phyloP scores from a whole-genome alignment of 2,888 invertebrate species.

The Azorinus chamasolen region DNA sequence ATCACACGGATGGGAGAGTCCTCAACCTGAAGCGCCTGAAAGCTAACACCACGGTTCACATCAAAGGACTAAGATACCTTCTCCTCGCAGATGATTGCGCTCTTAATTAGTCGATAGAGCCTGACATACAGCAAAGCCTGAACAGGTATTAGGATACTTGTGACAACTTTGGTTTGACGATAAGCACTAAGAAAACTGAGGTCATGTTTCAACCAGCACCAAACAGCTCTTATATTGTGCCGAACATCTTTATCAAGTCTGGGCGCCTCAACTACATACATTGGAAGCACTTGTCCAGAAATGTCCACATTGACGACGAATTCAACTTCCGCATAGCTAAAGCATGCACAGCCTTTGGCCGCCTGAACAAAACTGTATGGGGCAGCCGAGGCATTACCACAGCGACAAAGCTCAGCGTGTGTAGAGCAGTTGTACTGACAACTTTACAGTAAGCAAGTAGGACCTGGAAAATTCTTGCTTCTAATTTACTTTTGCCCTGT shows the following conservation, averaged over 20 bases:
- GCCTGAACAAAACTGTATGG: background rate
- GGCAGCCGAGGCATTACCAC: background rate
- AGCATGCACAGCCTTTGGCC: background rate
- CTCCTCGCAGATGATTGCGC: background rate
- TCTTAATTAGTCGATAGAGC: background rate
- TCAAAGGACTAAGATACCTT: too few species aligned
- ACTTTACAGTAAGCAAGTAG: background rate
- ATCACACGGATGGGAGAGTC: background rate
- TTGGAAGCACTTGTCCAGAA: background rate
- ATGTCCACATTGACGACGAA: background rate
- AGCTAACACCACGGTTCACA: conserved; percentile 11
- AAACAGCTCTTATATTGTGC: conserved; percentile 16
- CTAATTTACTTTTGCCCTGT: too few species aligned
- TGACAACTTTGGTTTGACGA: conserved; percentile 10
- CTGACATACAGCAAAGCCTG: background rate
- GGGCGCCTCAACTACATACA: background rate
- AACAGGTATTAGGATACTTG: conserved; percentile 8
- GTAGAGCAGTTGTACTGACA: background rate
- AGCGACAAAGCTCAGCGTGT: background rate
- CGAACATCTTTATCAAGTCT: conserved; percentile 15
- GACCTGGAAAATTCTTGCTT: background rate
- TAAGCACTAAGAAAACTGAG: conserved; percentile 26
- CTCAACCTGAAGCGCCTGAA: conserved; percentile 20
- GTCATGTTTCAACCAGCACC: conserved; percentile 40
- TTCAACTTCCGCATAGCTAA: background rate